Evolutionary conservation across 2,888 invertebrate genomes (phyloP), one percentile per base, ranked within the genome.

Genomic region (Amphipoea oculea): DNA sequence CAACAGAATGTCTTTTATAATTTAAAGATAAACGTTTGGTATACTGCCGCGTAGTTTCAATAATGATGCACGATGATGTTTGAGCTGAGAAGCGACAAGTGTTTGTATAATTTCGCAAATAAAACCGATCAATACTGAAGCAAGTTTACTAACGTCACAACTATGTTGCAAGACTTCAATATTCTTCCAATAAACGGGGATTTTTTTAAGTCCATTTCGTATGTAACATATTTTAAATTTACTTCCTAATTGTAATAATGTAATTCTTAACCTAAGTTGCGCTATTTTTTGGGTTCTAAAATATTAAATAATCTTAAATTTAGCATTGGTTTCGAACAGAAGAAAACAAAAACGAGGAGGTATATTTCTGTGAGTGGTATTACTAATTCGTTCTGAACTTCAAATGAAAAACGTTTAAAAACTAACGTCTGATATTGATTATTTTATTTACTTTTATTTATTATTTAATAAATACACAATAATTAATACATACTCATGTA

Each of bases 131-230:
- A 91, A 94, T 95, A 94, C 85, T 82, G 75, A 74, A 81, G 36
- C 82, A 85, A 88, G 86, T 89, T 90, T 87, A 91, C 89, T 90
- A 91, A 95, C 95, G 95, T 95, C 95, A 95, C 89, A 89, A 40
- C 76, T 85, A 91, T 81, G 94, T 90, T 92, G 91, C 89, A 90
- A 92, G 80, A 11, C 51, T 65, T 48, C 0, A 54, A 29, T 3
- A 9, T 14, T 65, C 57, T 65, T 29, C 77, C 69, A n/a, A 4
- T 0, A 9, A 11, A 2, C 2, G 2, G 14, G 74, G 51, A 63
- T 1, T 7, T 5, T 3, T 3, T 23, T 0, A 20, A 42, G 20
- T 9, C 0, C 0, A 1, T 51, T 42, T 40, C 4, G 0, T 29
- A 0, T 40, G 1, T 14, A 14, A 36, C 42, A 23, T 17, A 1